These are phyloP conservation scores for Chromis chromis DNA, from an alignment of 2,797 vertebrate genomes.

Conservation along the genomic window DNA sequence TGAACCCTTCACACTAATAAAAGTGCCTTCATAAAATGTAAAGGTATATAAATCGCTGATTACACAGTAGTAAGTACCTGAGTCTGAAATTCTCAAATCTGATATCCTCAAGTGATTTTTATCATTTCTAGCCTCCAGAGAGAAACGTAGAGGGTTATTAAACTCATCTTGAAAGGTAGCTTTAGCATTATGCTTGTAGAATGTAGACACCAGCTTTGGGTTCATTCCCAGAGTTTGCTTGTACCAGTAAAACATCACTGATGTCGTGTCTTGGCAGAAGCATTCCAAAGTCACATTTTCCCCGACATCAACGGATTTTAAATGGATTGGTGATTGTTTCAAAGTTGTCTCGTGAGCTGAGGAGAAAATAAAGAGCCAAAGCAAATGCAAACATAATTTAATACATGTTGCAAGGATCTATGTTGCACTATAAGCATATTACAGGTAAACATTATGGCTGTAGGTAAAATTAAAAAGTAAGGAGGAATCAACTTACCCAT, in stretches of 20 bases:
- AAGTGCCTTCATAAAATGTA: slow-evolving; percentile 9
- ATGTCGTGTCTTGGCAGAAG: not conserved
- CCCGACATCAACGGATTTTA: slow-evolving; percentile 26
- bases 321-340: not conserved
- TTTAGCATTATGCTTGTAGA: not conserved
- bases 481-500: slow-evolving; percentile 33
- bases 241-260: slow-evolving; percentile 49
- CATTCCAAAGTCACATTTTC: slow-evolving; percentile 36
- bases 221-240: slow-evolving; percentile 51
- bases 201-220: slow-evolving; percentile 27
- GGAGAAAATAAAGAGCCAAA: not conserved
- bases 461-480: not conserved
- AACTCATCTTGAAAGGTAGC: slow-evolving; percentile 16
- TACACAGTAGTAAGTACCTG: slow-evolving; percentile 54
- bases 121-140: not conserved
- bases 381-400: not conserved
- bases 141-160: slow-evolving; percentile 9
- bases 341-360: slow-evolving; percentile 16
- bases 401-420: not conserved
- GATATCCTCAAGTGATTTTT: slow-evolving; percentile 24
- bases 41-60: slow-evolving; percentile 5
- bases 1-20: slow-evolving; percentile 11
- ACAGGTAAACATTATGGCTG: not conserved
- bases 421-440: not conserved
- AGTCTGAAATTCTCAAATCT: slow-evolving; percentile 43